A percentile compares a stretch with the other conserved stretches of the same genome.
Evolutionary conservation across 35 echinoderm and acorn worm genomes (phyloP).

Genomic region (Nesometra sesokonis): DNA sequence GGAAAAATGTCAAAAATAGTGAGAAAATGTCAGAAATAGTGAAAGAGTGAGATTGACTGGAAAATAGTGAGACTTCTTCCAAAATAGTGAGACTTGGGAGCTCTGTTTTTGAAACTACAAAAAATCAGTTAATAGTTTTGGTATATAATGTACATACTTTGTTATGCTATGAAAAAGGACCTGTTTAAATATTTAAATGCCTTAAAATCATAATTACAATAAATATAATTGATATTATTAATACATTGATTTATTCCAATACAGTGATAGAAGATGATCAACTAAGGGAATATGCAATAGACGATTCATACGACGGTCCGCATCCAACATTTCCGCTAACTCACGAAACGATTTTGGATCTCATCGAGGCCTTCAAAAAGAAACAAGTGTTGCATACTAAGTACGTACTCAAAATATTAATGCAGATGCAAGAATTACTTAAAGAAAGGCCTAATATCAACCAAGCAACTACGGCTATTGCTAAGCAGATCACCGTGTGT

Average conservation of each 20-base stretch:
- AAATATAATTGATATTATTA: not conserved
- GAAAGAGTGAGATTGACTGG: too few relatives aligned
- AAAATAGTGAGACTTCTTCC: too few relatives aligned
- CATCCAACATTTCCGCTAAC: constrained; percentile 79
- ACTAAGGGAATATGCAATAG: constrained; percentile 40
- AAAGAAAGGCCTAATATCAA: constrained; percentile 74
- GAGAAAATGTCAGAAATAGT: too few relatives aligned
- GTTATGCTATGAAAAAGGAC: too few relatives aligned
- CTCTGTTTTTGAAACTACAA: too few relatives aligned
- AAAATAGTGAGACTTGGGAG: too few relatives aligned
- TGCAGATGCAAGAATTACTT: constrained; percentile 46
- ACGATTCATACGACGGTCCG: constrained; percentile 46
- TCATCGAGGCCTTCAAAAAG: constrained; percentile 65
- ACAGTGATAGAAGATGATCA: not conserved
- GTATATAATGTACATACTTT: too few relatives aligned
- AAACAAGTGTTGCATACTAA: constrained; percentile 50
- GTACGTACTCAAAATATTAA: constrained; percentile 55
- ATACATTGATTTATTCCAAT: not conserved
- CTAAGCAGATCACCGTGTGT: constrained; percentile 96
- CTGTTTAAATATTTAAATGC: too few relatives aligned
- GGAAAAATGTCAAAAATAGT: too few relatives aligned
- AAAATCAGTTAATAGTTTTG: too few relatives aligned
- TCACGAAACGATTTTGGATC: constrained; percentile 38
- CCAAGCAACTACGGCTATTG: constrained; percentile 75
- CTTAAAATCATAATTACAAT: not conserved